Conservation (phyloP, 2,888 invertebrate genomes). For the Trissoscelio sp. region DNA sequence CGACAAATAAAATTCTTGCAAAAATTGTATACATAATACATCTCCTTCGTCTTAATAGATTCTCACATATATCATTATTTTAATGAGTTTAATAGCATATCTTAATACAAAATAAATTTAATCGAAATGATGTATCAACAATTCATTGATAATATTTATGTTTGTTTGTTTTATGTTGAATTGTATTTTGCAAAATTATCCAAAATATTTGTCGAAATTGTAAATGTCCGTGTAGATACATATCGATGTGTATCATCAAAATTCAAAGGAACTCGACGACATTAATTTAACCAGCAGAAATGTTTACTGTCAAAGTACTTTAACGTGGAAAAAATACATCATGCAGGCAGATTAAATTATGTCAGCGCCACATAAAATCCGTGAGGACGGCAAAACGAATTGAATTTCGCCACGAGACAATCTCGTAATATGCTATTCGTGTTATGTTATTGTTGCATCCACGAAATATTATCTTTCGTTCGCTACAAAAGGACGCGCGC, state of each 20-base stretch:
- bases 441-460: constrained; percentile 47
- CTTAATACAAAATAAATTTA: too few species aligned
- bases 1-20: constrained; percentile 14
- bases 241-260: constrained; percentile 23
- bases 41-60: too few species aligned
- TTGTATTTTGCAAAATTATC: not conserved
- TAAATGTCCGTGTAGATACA: constrained; percentile 1
- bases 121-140: too few species aligned
- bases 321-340: constrained; percentile 37
- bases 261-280: constrained; percentile 31
- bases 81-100: too few species aligned
- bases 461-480: constrained; percentile 50
- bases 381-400: constrained; percentile 33
- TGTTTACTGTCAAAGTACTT: constrained; percentile 33
- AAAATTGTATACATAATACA: not conserved
- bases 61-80: too few species aligned
- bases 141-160: too few species aligned
- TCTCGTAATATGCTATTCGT: constrained; percentile 36
- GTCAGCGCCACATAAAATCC: constrained; percentile 45
- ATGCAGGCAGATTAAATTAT: constrained; percentile 51
- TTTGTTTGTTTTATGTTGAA: too few species aligned
- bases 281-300: constrained; percentile 40
- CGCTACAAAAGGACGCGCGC: constrained; percentile 41
- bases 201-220: constrained; percentile 1
- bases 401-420: constrained; percentile 55